Conservation (phyloP, 2,888 invertebrate species). For the Odontomyia ornata region DNA sequence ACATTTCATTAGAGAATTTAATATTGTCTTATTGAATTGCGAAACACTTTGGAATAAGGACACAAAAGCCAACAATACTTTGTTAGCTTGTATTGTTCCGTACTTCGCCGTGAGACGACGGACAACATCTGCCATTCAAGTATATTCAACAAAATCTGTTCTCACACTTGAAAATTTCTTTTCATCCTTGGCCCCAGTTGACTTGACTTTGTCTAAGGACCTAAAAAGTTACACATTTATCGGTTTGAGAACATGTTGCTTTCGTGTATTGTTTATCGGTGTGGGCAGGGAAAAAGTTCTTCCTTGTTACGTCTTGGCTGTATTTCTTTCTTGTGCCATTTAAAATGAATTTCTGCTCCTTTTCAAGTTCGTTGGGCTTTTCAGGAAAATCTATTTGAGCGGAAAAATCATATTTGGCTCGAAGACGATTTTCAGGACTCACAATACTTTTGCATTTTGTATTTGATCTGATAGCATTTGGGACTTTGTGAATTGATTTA, state of each 20-base stretch:
- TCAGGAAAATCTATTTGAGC: too few relatives aligned
- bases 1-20: constrained; percentile 6
- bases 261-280: background rate
- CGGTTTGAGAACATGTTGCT: background rate
- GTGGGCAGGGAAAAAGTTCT: background rate
- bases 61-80: background rate
- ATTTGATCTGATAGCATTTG: constrained; percentile 4
- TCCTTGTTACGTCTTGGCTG: too few relatives aligned
- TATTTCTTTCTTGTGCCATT: too few relatives aligned
- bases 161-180: background rate
- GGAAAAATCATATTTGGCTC: too few relatives aligned
- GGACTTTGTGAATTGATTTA: background rate
- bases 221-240: constrained; percentile 11
- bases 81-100: background rate
- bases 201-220: too few relatives aligned
- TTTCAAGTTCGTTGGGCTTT: too few relatives aligned
- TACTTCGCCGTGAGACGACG: background rate
- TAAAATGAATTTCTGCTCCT: too few relatives aligned
- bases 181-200: too few relatives aligned
- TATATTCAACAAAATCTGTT: background rate
- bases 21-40: constrained; percentile 17
- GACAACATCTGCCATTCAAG: constrained; percentile 9
- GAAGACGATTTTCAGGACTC: too few relatives aligned
- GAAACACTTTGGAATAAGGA: background rate
- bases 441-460: too few relatives aligned